phyloP scores from a whole-genome alignment of 30 jellyfish, hydroid and myxozoan genomes.

The Hydractinia symbiolongicarpus region DNA sequence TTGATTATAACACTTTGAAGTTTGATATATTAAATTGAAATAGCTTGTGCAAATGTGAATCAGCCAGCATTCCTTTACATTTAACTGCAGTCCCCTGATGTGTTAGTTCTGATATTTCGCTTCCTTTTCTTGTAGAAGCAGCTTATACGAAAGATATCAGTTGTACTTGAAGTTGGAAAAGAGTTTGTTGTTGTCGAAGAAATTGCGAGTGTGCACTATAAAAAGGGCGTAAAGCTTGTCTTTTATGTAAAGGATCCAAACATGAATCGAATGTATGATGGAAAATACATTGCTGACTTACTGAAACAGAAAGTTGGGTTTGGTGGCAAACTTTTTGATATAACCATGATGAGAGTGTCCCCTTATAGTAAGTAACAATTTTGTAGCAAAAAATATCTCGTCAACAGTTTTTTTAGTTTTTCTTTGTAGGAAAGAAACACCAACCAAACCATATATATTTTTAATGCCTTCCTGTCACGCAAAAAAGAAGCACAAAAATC shows the following conservation, averaged over 20 bases:
- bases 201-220: slow-evolving; percentile 62
- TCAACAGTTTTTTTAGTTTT: too few relatives aligned
- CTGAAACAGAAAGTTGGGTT: slow-evolving; percentile 84
- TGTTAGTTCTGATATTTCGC: background rate
- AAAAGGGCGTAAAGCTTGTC: slow-evolving; percentile 59
- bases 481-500: too few relatives aligned
- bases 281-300: slow-evolving; percentile 70
- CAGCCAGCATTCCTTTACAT: too few relatives aligned
- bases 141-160: slow-evolving; percentile 85
- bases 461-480: too few relatives aligned
- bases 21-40: too few relatives aligned
- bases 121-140: slow-evolving; percentile 58
- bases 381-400: too few relatives aligned
- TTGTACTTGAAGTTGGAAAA: slow-evolving; percentile 69
- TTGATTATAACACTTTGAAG: too few relatives aligned
- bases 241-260: slow-evolving; percentile 75
- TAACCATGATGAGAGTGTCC: slow-evolving; percentile 71
- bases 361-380: slow-evolving; percentile 70
- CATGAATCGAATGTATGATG: slow-evolving; percentile 50
- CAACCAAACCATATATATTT: too few relatives aligned
- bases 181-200: slow-evolving; percentile 64
- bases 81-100: too few relatives aligned
- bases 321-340: slow-evolving; percentile 83
- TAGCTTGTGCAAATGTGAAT: too few relatives aligned
- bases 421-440: too few relatives aligned